Evolutionary conservation across 2,797 vertebrate genomes (phyloP), one percentile per base, ranked within the genome.

Genomic region (Euphonia xanthogaster): DNA sequence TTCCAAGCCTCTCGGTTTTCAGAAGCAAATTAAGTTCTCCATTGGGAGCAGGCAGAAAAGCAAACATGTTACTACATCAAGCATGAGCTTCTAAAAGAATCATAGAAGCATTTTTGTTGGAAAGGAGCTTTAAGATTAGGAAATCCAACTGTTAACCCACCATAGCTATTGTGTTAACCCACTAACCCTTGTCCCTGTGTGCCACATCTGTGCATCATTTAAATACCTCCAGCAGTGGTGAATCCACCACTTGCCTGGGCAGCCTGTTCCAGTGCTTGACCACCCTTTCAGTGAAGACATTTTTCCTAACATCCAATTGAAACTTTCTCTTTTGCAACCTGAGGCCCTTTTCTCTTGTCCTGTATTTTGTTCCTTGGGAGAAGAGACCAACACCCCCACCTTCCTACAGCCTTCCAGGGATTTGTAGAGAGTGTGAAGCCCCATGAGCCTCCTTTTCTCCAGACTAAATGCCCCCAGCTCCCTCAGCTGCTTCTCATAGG

Each of bases 391-490:
- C 17, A 57, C 7, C 11, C 3, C 10, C 14, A 21, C 17, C 8
- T 30, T 35, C 19, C 28, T 70, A 12, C 17, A 70, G 7, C n/a
- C 21, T 83, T 31, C 23, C 28, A 31, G n/a, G 21, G 39, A 50
- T 23, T 19, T 63, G 20, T 33, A 45, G 28, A 24, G 6, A 22
- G 19, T 2, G 0, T 24, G 21, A n/a, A 62, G 5, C 5, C 9
- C 21, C 15, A 17, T 27, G 37, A 51, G 24, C 17, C 35, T 55
- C 7, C 55, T 62, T 48, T 57, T 39, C 21, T 63, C 28, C 63
- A 33, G 28, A 5, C 17, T 30, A 44, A 63, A 33, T 0, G 2
- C 3, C 3, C 9, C 13, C 21, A 24, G 7, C 20, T 57, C 21
- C 28, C 6, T 63, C 42, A 82, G 37, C 21, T 22, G 14, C 7